Conservation (phyloP, 2,113 vertebrate genomes). For the Abramis brama region DNA sequence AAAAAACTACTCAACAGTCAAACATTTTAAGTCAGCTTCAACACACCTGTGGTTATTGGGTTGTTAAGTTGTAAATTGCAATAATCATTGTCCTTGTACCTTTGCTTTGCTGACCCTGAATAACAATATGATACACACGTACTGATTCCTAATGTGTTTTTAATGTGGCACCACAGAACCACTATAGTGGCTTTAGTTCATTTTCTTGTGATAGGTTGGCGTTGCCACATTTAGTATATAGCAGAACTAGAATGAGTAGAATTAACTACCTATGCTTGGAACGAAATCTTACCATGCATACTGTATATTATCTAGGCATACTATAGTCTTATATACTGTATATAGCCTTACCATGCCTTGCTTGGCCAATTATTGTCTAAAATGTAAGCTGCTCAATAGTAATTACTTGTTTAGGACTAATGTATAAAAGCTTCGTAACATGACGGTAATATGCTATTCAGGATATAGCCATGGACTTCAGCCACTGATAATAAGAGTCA, state of each 20-base stretch:
- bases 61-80: conserved; percentile 9
- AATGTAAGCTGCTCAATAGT: neutral
- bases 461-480: neutral
- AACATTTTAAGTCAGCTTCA: neutral
- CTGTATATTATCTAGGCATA: too few species aligned
- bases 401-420: neutral
- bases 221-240: too few species aligned
- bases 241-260: too few species aligned
- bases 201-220: neutral
- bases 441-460: neutral
- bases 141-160: neutral
- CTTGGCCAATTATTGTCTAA: neutral
- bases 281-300: too few species aligned
- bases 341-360: neutral
- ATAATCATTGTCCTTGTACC: neutral
- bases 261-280: too few species aligned
- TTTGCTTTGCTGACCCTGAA: neutral
- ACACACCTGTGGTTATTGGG: neutral
- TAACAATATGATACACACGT: neutral
- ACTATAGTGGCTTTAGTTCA: neutral
- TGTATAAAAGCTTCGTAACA: neutral
- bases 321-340: too few species aligned
- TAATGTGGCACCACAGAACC: neutral
- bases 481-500: conserved; percentile 24
- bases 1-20: neutral